Percentiles rank a stretch among this genome's conserved stretches.
phyloP scores from a whole-genome alignment of 2,113 vertebrate species.

The Garra rufa region DNA sequence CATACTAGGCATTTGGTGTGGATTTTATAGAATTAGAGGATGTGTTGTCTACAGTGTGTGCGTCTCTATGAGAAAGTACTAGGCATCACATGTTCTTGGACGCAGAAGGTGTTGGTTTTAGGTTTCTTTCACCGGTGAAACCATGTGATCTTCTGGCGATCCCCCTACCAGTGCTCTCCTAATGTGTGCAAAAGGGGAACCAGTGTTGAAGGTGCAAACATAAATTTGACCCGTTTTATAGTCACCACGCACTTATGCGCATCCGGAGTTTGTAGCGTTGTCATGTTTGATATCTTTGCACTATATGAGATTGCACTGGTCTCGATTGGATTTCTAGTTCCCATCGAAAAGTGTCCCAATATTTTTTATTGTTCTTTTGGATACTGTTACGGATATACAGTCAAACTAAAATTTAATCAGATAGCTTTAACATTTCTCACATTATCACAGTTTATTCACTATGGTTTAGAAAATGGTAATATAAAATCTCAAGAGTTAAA shows the following conservation, averaged over 20 bases:
- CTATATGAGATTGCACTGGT: not conserved
- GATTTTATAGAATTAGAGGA: not conserved
- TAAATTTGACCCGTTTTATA: conserved; percentile 18
- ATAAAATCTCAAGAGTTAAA: too few relatives aligned
- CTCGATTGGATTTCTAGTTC: too few relatives aligned
- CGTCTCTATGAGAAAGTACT: conserved; percentile 33
- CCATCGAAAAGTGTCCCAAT: not conserved
- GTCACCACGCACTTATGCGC: conserved; percentile 5
- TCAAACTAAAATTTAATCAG: too few relatives aligned
- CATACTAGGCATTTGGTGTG: not conserved
- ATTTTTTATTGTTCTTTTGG: not conserved
- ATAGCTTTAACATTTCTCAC: too few relatives aligned
- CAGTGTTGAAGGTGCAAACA: conserved; percentile 61
- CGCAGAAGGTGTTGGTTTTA: conserved; percentile 76
- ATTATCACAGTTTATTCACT: too few relatives aligned
- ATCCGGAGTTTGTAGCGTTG: not conserved
- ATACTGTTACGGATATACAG: not conserved
- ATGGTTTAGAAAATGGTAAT: too few relatives aligned
- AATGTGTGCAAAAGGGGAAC: conserved; percentile 70
- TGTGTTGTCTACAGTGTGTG: not conserved
- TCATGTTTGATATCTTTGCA: not conserved
- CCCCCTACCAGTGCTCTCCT: conserved; percentile 59
- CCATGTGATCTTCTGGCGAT: conserved; percentile 71
- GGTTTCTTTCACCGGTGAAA: conserved; percentile 76
- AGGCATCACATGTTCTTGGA: conserved; percentile 76